A percentile compares a stretch with the other conserved stretches of the same genome.
These are phyloP conservation scores for Tridacna gigas DNA, from an alignment of 2,888 invertebrate genomes.

Conservation along the genomic window DNA sequence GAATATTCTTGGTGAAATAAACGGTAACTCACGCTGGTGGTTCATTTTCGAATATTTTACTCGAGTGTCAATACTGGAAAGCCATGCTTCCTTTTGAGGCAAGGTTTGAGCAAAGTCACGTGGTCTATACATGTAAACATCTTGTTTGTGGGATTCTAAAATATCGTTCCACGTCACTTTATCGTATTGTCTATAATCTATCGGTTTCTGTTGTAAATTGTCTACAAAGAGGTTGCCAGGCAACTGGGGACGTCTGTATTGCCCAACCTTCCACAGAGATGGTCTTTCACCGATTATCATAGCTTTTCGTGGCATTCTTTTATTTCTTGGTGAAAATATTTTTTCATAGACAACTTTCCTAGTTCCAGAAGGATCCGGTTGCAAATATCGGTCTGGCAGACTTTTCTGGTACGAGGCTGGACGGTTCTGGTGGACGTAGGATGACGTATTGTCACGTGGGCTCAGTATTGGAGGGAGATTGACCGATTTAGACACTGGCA, in stretches of 20 bases:
- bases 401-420: slow-evolving; percentile 27
- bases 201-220: slow-evolving; percentile 51
- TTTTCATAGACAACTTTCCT: slow-evolving; percentile 43
- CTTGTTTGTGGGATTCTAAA: slow-evolving; percentile 53
- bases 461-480: slow-evolving; percentile 5
- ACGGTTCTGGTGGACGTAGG: slow-evolving; percentile 25
- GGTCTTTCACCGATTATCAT: slow-evolving; percentile 61
- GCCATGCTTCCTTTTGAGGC: slow-evolving; percentile 62
- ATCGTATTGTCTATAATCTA: slow-evolving; percentile 50
- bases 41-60: slow-evolving; percentile 54
- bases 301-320: slow-evolving; percentile 35
- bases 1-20: slow-evolving; percentile 63
- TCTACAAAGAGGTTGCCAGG: slow-evolving; percentile 61
- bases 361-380: slow-evolving; percentile 14
- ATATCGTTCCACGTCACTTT: slow-evolving; percentile 62
- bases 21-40: slow-evolving; percentile 48
- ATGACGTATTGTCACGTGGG: slow-evolving; percentile 40
- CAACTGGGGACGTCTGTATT: slow-evolving; percentile 33
- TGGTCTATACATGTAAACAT: slow-evolving; percentile 42
- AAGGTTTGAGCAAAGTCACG: slow-evolving; percentile 46
- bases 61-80: slow-evolving; percentile 58
- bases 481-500: slow-evolving; percentile 16
- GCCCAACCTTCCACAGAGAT: slow-evolving; percentile 44
- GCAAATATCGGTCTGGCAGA: slow-evolving; percentile 21
- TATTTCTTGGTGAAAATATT: slow-evolving; percentile 9